phyloP scores from a whole-genome alignment of 2,888 invertebrate species.

The Apocheima hispidaria region DNA sequence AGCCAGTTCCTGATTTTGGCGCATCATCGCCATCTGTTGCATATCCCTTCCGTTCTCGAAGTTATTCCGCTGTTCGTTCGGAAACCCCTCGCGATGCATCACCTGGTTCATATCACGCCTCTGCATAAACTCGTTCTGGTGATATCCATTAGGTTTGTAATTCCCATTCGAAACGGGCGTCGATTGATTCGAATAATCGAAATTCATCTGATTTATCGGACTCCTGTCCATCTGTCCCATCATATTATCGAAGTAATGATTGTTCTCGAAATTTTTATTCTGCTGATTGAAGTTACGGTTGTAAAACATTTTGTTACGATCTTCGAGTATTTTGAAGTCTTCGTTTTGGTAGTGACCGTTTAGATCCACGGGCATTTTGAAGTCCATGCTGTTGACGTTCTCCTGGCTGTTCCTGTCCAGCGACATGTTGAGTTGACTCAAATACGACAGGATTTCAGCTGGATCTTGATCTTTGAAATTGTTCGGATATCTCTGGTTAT shows the following conservation, averaged over 20 bases:
- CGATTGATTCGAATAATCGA: slow-evolving; percentile 67
- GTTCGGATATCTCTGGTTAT: slow-evolving; percentile 66
- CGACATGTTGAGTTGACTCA: slow-evolving; percentile 71
- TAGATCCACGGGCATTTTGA: slow-evolving; percentile 70
- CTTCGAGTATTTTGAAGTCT: slow-evolving; percentile 65
- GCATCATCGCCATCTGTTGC: slow-evolving; percentile 68
- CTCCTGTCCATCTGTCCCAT: slow-evolving; percentile 67
- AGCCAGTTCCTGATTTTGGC: slow-evolving; percentile 78
- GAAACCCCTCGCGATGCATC: slow-evolving; percentile 64
- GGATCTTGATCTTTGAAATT: slow-evolving; percentile 75
- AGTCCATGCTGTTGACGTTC: slow-evolving; percentile 66
- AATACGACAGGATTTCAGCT: slow-evolving; percentile 68
- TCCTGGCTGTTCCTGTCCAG: slow-evolving; percentile 68
- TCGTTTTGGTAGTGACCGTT: slow-evolving; percentile 71
- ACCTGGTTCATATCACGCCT: slow-evolving; percentile 70
- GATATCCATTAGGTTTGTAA: slow-evolving; percentile 74
- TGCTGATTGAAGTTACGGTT: slow-evolving; percentile 68
- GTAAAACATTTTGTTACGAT: slow-evolving; percentile 68
- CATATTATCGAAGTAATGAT: slow-evolving; percentile 71
- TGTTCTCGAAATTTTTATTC: slow-evolving; percentile 66
- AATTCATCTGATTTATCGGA: slow-evolving; percentile 64
- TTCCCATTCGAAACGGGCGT: slow-evolving; percentile 59
- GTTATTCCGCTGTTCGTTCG: slow-evolving; percentile 65
- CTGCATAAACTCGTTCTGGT: slow-evolving; percentile 72
- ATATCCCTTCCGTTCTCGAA: slow-evolving; percentile 69